phyloP scores from a whole-genome alignment of 2,797 vertebrate species.

The Setipinna tenuifilis region DNA sequence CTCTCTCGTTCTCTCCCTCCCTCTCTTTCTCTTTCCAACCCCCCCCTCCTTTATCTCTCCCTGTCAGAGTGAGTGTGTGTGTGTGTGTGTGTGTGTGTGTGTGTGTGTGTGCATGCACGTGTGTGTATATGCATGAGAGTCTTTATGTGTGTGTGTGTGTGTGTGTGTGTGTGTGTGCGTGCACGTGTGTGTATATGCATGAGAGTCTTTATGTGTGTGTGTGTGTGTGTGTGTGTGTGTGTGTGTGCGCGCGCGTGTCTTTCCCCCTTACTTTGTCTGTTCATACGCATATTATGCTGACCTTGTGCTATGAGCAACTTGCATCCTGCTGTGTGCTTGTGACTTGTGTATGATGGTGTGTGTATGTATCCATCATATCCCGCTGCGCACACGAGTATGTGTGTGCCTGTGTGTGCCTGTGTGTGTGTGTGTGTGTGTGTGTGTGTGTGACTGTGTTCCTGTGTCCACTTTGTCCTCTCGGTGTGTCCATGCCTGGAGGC shows the following conservation, averaged over 20 bases:
- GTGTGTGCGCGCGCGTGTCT: not conserved
- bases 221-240: not conserved
- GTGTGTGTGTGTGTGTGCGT: not conserved
- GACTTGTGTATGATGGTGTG: not conserved
- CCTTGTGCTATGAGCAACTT: conserved; percentile 10
- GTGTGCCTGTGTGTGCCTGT: not conserved
- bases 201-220: too few species aligned
- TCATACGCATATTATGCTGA: not conserved
- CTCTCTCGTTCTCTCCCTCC: not conserved
- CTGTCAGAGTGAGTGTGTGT: not conserved
- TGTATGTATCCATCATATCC: not conserved
- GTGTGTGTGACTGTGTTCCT: not conserved
- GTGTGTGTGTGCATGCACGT: not conserved
- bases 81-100: too few species aligned
- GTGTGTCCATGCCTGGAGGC: not conserved
- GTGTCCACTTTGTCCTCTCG: not conserved
- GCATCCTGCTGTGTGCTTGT: not conserved
- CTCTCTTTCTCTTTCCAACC: not conserved
- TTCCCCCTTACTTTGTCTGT: not conserved
- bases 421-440: conserved; percentile 19
- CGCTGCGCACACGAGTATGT: not conserved
- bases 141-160: too few species aligned
- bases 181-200: too few species aligned
- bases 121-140: too few species aligned
- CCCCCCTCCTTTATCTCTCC: too few species aligned